Evolutionary conservation across 2,888 invertebrate genomes (phyloP).

Genomic region (Polymixis lichenea): DNA sequence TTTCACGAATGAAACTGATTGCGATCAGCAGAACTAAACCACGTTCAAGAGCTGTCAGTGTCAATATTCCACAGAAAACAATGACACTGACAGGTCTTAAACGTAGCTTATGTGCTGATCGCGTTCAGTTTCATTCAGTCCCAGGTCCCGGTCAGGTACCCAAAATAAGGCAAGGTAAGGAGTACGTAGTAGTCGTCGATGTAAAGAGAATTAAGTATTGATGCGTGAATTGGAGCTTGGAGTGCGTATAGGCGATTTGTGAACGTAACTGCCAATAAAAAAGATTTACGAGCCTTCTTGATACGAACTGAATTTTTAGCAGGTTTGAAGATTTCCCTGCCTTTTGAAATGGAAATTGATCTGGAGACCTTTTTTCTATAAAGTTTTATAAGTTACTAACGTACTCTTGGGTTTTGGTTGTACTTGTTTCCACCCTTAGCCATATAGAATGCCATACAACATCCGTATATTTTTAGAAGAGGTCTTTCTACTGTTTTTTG

Average conservation of each 20-base stretch:
- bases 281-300: conserved; percentile 19
- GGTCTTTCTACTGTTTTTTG: background rate
- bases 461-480: background rate
- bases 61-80: too few relatives aligned
- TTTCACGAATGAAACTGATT: too few relatives aligned
- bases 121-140: too few relatives aligned
- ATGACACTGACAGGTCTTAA: too few relatives aligned
- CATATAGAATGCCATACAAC: background rate
- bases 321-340: background rate
- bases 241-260: conserved; percentile 20
- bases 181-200: background rate
- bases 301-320: conserved; percentile 24
- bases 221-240: conserved; percentile 1
- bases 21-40: too few relatives aligned
- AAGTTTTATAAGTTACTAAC: background rate
- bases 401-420: background rate
- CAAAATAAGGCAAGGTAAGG: background rate
- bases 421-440: background rate
- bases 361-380: background rate
- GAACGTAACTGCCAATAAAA: conserved; percentile 17
- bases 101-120: too few relatives aligned
- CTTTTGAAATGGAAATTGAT: background rate
- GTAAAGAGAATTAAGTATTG: conserved; percentile 1
- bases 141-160: too few relatives aligned
- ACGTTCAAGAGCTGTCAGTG: too few relatives aligned